phyloP scores from a whole-genome alignment of 2,797 vertebrate genomes.

The Cynodonichthys magdalenae region DNA sequence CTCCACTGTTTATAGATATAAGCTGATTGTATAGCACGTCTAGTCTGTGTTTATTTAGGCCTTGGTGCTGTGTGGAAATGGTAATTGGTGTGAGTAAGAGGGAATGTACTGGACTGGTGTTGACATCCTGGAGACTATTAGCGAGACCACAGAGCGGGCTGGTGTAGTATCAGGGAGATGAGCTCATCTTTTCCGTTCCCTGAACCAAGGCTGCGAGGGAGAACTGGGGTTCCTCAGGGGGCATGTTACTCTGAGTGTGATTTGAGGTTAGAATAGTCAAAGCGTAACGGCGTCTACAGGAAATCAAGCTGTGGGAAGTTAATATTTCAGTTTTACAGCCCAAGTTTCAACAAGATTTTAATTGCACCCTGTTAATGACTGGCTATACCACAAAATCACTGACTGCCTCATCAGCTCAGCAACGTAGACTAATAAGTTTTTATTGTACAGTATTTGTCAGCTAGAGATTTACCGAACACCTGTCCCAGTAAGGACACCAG shows the following conservation, averaged over 20 bases:
- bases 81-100: slow-evolving; percentile 71
- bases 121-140: slow-evolving; percentile 68
- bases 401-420: no score
- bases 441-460: no score
- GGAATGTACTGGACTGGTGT: slow-evolving; percentile 56
- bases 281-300: slow-evolving; percentile 7
- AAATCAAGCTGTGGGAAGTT: slow-evolving; percentile 7
- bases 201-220: slow-evolving; percentile 10
- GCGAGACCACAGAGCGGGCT: slow-evolving; percentile 55
- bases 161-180: slow-evolving; percentile 44
- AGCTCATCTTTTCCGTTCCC: slow-evolving; percentile 67
- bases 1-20: slow-evolving; percentile 71
- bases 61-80: slow-evolving; percentile 57
- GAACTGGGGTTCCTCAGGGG: slow-evolving; percentile 26
- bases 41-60: slow-evolving; percentile 72
- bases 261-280: slow-evolving; percentile 31
- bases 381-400: no score
- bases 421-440: no score
- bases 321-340: slow-evolving; percentile 1
- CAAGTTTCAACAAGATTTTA: not conserved
- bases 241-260: slow-evolving; percentile 22
- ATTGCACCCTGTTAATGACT: not conserved
- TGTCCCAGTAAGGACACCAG: no score
- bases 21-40: slow-evolving; percentile 68
- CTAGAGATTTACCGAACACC: no score